phyloP scores from a whole-genome alignment of 2,113 vertebrate species.

The Romanogobio albipinnatus region DNA sequence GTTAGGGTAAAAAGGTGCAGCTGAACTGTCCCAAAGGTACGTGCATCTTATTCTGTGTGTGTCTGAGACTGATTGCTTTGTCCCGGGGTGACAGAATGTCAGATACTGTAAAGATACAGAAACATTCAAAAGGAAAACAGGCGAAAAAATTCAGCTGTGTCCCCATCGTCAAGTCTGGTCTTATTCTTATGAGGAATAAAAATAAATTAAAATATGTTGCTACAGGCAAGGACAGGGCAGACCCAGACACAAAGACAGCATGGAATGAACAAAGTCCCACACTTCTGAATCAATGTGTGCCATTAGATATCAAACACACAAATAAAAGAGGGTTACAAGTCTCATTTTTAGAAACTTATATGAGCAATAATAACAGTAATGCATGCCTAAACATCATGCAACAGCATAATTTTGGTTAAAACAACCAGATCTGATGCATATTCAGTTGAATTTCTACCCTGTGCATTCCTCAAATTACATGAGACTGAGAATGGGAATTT shows the following conservation, averaged over 20 bases:
- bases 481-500: too few species aligned
- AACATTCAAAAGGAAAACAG: not conserved
- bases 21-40: conserved; percentile 34
- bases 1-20: conserved; percentile 2
- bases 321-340: not conserved
- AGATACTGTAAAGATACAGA: conserved; percentile 18
- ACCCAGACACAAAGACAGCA: not conserved
- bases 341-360: not conserved
- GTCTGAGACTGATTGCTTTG: conserved; percentile 41
- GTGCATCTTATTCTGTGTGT: conserved; percentile 17
- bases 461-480: too few species aligned
- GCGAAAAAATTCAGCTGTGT: not conserved
- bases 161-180: not conserved
- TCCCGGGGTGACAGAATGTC: conserved; percentile 26
- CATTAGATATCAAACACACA: not conserved
- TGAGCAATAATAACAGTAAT: not conserved
- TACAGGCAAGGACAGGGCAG: conserved; percentile 19
- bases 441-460: too few species aligned
- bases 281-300: not conserved
- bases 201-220: conserved; percentile 10
- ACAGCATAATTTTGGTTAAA: too few species aligned
- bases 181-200: conserved; percentile 31
- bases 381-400: not conserved
- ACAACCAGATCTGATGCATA: too few species aligned
- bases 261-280: not conserved